Base-by-base conservation (phyloP, 2,888 invertebrate species). In the Epinotia demarniana region DNA sequence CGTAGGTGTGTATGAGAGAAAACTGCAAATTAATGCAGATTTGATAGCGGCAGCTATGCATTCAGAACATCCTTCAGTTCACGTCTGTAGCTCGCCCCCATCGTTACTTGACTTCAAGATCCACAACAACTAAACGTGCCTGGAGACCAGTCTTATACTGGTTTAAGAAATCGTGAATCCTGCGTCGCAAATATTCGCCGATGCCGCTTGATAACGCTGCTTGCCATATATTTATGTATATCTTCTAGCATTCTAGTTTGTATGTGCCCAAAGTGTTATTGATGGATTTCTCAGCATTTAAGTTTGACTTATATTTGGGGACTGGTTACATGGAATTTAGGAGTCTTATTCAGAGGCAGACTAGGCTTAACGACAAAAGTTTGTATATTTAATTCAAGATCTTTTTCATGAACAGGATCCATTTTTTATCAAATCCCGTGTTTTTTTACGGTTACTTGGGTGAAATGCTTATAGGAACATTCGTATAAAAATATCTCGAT, bases 21-120 rank as follows among this genome's bases (percentile, higher is more conserved):
- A 91, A 92, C 90, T 91, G 90, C 89, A 91, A 90, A 91, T 91
- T 88, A 89, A 92, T 92, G 91, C 89, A 91, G 89, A 91, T 91
- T 90, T 90, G 85, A 86, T 86, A 82, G 86, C 86, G 71, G 53
- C 53, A n/a, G 53, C 53, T 53, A 53, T n/a, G 53, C n/a, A 53
- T 53, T 53, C n/a, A n/a, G n/a, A n/a, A n/a, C 2, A 16, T 53
- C 1, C n/a, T 53, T n/a, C 8, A n/a, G 53, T n/a, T 53, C n/a
- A 53, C 8, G 6, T 53, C 13, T 6, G 53, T 39, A n/a, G n/a
- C n/a, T n/a, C n/a, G n/a, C 8, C 2, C n/a, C n/a, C n/a, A 53
- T 16, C 2, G n/a, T n/a, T n/a, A 8, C n/a, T 53, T 53, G 53
- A 53, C 53, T 16, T 8, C 53, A 8, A n/a, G 53, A 53, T 13